Evolutionary conservation across 2,113 vertebrate genomes (phyloP).

Genomic region (Spheniscus mendiculus): DNA sequence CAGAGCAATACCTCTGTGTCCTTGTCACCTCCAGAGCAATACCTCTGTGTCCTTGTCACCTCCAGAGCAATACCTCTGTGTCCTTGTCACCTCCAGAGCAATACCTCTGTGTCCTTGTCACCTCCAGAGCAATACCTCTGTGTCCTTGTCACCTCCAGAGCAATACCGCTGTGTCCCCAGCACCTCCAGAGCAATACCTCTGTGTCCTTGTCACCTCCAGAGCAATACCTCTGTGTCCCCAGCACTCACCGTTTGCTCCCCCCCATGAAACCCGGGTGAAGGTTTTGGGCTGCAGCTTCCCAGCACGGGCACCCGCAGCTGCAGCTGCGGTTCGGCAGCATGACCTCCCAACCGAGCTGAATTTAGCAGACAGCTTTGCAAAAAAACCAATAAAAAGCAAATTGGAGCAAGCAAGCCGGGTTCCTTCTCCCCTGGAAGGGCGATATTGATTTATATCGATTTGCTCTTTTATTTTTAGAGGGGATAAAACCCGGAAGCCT

Average conservation of each 20-base stretch:
- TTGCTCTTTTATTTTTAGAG: neutral
- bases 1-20: too few relatives aligned
- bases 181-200: too few relatives aligned
- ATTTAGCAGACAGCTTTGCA: neutral
- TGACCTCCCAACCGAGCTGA: neutral
- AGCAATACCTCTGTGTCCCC: accelerated
- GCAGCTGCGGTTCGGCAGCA: neutral
- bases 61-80: neutral
- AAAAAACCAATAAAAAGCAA: neutral
- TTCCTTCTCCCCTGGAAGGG: neutral
- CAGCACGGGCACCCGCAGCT: neutral
- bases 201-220: accelerated
- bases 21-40: neutral
- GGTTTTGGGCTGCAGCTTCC: neutral
- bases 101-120: accelerated
- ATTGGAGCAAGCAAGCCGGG: neutral
- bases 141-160: neutral
- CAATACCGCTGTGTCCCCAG: accelerated
- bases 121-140: neutral
- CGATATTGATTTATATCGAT: neutral
- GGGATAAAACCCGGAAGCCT: neutral
- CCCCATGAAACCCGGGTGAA: neutral
- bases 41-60: neutral
- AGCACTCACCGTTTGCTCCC: neutral
- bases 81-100: neutral